phyloP scores from a whole-genome alignment of 2,888 invertebrate genomes.

The Aporophyla nigra region DNA sequence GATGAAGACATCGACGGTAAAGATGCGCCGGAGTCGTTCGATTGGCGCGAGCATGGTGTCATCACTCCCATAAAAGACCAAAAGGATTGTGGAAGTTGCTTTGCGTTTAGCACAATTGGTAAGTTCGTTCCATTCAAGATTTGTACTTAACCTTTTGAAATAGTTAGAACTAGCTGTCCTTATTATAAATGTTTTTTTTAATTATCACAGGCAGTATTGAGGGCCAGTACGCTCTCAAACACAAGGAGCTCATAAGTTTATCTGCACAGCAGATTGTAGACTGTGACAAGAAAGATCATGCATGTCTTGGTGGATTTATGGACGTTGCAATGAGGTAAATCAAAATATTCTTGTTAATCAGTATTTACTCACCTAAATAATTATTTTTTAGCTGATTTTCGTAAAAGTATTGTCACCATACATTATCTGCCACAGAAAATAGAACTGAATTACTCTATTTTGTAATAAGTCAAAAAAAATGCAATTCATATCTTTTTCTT shows the following conservation, averaged over 20 bases:
- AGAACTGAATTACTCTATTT: no score
- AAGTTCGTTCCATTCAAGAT: constrained; percentile 1
- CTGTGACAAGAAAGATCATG: accelerated
- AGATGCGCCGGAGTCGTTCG: constrained; percentile 76
- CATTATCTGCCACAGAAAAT: no score
- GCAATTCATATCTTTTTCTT: no score
- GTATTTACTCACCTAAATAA: no score
- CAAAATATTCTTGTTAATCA: background rate
- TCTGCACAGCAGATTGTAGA: constrained; percentile 59
- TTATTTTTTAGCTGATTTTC: no score
- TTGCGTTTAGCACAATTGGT: constrained; percentile 89
- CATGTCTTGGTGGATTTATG: background rate
- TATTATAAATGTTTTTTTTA: background rate
- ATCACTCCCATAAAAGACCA: constrained; percentile 96
- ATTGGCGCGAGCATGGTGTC: constrained; percentile 94
- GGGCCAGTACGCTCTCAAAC: constrained; percentile 41
- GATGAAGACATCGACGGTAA: constrained; percentile 29
- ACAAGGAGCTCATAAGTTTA: constrained; percentile 8
- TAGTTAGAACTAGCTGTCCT: background rate
- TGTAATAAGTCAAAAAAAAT: no score
- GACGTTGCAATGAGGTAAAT: constrained; percentile 11
- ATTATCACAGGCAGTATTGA: constrained; percentile 57
- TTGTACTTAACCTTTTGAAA: background rate
- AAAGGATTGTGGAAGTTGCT: constrained; percentile 95
- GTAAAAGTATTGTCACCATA: no score